Evolutionary conservation across 2,797 vertebrate species (phyloP).

Genomic region (Semaprochilodus insignis): DNA sequence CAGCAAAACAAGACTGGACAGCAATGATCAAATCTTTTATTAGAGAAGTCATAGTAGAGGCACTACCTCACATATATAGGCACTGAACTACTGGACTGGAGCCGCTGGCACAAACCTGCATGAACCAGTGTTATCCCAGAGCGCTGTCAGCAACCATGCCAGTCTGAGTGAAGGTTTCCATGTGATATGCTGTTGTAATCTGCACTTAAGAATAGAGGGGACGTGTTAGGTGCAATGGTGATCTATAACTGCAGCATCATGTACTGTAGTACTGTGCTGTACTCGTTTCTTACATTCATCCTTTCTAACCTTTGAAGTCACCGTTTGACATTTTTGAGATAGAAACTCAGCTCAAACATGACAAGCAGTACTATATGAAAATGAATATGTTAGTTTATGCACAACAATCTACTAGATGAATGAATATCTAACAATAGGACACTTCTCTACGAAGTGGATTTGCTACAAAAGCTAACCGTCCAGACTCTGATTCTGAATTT

Average conservation of each 20-base stretch:
- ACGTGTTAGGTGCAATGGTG: constrained; percentile 7
- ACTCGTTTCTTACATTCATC: constrained; percentile 14
- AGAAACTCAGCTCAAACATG: constrained; percentile 1
- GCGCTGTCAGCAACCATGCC: constrained; percentile 49
- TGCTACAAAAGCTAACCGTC: constrained; percentile 16
- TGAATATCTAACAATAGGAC: constrained; percentile 8
- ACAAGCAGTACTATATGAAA: not conserved
- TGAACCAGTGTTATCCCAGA: constrained; percentile 58
- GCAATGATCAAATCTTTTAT: constrained; percentile 82
- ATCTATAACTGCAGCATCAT: constrained; percentile 6
- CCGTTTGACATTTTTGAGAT: constrained; percentile 10
- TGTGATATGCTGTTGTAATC: constrained; percentile 46
- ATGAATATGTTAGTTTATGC: constrained; percentile 1
- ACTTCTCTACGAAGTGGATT: constrained; percentile 4
- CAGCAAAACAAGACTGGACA: constrained; percentile 67
- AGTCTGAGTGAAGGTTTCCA: constrained; percentile 49
- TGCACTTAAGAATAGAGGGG: constrained; percentile 39
- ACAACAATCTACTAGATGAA: constrained; percentile 10
- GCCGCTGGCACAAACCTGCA: constrained; percentile 72
- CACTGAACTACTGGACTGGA: constrained; percentile 87
- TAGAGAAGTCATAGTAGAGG: constrained; percentile 79
- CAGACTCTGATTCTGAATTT: constrained; percentile 2
- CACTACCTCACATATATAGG: constrained; percentile 88
- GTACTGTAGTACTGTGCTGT: not conserved
- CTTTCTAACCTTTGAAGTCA: not conserved